Evolutionary conservation across 2,797 vertebrate species (phyloP).

Genomic region (Knipowitschia caucasica): DNA sequence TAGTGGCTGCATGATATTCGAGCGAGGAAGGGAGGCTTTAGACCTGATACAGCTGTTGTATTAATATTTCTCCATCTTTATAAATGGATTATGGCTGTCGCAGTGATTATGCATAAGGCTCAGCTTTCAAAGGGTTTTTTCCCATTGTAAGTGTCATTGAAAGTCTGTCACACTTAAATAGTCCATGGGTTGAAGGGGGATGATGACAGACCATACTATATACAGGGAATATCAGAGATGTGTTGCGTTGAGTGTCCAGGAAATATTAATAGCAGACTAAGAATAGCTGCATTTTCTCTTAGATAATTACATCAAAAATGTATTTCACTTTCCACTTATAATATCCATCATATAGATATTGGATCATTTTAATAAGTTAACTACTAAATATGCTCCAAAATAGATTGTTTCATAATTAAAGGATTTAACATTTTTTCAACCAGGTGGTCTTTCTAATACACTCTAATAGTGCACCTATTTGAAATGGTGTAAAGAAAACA

Average conservation of each 20-base stretch:
- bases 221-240: slow-evolving; percentile 37
- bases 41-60: slow-evolving; percentile 64
- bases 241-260: slow-evolving; percentile 19
- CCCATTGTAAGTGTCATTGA: slow-evolving; percentile 53
- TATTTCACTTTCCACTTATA: not conserved
- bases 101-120: slow-evolving; percentile 69
- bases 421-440: no score
- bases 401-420: no score
- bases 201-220: slow-evolving; percentile 44
- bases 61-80: slow-evolving; percentile 64
- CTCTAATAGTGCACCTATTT: no score
- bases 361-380: no score
- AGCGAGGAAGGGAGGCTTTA: slow-evolving; percentile 15
- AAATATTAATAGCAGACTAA: slow-evolving; percentile 20
- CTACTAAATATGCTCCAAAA: no score
- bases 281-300: slow-evolving; percentile 6
- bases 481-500: no score
- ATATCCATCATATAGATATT: no score
- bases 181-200: slow-evolving; percentile 47
- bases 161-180: slow-evolving; percentile 61
- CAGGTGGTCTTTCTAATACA: no score
- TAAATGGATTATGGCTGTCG: slow-evolving; percentile 65
- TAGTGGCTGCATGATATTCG: slow-evolving; percentile 30
- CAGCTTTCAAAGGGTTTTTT: slow-evolving; percentile 63
- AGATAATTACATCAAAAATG: not conserved